Evolutionary conservation across 1,140 invertebrate species (phyloP).

Genomic region (Venustaconcha ellipsiformis): DNA sequence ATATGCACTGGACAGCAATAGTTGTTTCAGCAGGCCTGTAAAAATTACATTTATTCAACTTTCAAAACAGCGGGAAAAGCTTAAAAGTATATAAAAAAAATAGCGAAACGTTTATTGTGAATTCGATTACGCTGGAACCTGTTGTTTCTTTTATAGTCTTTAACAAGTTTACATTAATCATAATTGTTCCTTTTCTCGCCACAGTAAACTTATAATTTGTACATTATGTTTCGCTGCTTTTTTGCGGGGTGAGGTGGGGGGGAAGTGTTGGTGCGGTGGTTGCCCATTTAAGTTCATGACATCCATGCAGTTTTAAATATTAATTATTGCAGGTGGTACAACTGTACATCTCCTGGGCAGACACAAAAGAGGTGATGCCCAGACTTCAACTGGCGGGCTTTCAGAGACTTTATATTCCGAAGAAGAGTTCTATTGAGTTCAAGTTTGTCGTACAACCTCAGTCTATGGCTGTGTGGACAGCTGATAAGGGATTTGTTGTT

Average conservation of each 20-base stretch:
- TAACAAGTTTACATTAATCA: background rate
- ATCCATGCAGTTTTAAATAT: background rate
- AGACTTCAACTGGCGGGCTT: slow-evolving; percentile 60
- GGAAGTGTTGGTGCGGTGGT: too few relatives aligned
- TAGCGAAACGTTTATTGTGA: background rate
- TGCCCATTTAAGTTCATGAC: background rate
- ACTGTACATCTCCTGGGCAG: slow-evolving; percentile 59
- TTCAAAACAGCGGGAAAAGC: too few relatives aligned
- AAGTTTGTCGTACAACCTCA: slow-evolving; percentile 39
- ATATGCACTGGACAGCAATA: too few relatives aligned
- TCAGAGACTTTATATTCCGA: slow-evolving; percentile 35
- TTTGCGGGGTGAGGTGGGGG: too few relatives aligned
- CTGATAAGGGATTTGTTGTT: slow-evolving; percentile 50
- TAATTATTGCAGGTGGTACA: slow-evolving; percentile 55
- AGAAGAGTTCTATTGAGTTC: slow-evolving; percentile 14
- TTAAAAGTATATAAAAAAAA: background rate
- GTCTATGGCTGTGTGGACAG: slow-evolving; percentile 59
- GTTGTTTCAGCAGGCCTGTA: too few relatives aligned
- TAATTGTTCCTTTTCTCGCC: background rate
- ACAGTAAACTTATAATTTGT: background rate
- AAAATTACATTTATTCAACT: too few relatives aligned
- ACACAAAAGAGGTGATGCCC: slow-evolving; percentile 51
- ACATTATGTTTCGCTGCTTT: too few relatives aligned
- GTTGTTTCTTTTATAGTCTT: background rate
- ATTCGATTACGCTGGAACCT: background rate